phyloP scores from a whole-genome alignment of 2,888 invertebrate genomes.

The Cosmia pyralina region DNA sequence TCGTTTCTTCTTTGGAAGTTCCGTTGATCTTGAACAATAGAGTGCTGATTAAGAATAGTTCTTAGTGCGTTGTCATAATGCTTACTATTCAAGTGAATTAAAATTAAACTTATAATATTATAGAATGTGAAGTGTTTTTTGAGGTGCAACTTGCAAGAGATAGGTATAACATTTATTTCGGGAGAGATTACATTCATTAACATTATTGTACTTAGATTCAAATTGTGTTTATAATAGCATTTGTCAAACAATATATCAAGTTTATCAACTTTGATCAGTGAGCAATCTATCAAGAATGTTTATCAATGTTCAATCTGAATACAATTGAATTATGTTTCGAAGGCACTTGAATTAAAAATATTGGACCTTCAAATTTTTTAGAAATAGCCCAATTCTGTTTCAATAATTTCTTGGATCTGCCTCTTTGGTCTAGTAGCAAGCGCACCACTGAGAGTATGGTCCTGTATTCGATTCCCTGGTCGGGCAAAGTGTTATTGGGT shows the following conservation, averaged over 20 bases:
- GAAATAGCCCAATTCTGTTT: no score
- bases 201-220: conserved; percentile 65
- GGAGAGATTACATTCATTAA: conserved; percentile 67
- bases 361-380: conserved; percentile 12
- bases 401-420: neutral
- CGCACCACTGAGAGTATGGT: no score
- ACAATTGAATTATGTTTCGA: conserved; percentile 36
- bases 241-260: conserved; percentile 67
- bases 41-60: conserved; percentile 14
- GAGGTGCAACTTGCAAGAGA: conserved; percentile 16
- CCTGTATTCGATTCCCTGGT: no score
- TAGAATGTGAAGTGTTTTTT: neutral
- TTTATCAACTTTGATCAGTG: conserved; percentile 59
- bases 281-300: conserved; percentile 60
- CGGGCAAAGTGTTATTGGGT: no score
- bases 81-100: conserved; percentile 16
- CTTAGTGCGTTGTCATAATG: conserved; percentile 28
- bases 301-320: conserved; percentile 42
- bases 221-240: conserved; percentile 68
- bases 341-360: conserved; percentile 15
- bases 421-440: no score
- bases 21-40: conserved; percentile 16
- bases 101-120: conserved; percentile 19
- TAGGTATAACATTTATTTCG: conserved; percentile 53
- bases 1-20: conserved; percentile 46